Conservation (phyloP, 2,888 invertebrate species). For the Hypena proboscidalis region DNA sequence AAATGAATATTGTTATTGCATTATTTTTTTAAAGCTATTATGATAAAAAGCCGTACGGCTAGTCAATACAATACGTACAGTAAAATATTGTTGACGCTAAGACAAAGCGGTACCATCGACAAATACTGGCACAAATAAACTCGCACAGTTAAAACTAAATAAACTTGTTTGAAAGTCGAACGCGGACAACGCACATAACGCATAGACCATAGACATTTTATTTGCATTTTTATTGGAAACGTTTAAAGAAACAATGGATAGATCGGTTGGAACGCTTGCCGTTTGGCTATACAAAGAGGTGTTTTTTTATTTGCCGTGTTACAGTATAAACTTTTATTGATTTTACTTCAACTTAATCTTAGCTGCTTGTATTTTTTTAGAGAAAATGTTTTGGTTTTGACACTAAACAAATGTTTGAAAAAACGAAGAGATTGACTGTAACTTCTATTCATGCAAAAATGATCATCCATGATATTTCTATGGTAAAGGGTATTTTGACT, state of each 20-base stretch:
- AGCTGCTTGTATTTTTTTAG: slow-evolving; percentile 10
- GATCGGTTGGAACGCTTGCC: slow-evolving; percentile 52
- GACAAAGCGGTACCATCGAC: slow-evolving; percentile 6
- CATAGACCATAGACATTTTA: slow-evolving; percentile 61
- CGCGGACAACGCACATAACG: slow-evolving; percentile 50
- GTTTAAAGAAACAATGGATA: slow-evolving; percentile 76
- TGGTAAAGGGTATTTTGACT: no score
- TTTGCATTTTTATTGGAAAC: slow-evolving; percentile 81
- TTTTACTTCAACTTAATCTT: slow-evolving; percentile 30
- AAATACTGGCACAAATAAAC: slow-evolving; percentile 42
- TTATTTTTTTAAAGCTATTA: no score
- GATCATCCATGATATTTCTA: no score
- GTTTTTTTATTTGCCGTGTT: slow-evolving; percentile 27
- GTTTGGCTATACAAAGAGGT: slow-evolving; percentile 48
- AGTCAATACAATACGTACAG: no score
- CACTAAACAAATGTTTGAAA: no score
- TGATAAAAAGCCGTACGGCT: no score
- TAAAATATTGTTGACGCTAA: no score
- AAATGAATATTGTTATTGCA: no score
- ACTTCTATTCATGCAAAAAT: no score
- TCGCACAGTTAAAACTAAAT: slow-evolving; percentile 61
- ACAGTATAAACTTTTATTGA: slow-evolving; percentile 27
- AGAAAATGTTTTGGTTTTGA: no score
- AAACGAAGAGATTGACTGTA: no score
- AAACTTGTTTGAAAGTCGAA: slow-evolving; percentile 71